Percentiles rank a stretch among this genome's conserved stretches.
Conservation (phyloP, 2,888 invertebrate species). For the Onchidella celtica region DNA sequence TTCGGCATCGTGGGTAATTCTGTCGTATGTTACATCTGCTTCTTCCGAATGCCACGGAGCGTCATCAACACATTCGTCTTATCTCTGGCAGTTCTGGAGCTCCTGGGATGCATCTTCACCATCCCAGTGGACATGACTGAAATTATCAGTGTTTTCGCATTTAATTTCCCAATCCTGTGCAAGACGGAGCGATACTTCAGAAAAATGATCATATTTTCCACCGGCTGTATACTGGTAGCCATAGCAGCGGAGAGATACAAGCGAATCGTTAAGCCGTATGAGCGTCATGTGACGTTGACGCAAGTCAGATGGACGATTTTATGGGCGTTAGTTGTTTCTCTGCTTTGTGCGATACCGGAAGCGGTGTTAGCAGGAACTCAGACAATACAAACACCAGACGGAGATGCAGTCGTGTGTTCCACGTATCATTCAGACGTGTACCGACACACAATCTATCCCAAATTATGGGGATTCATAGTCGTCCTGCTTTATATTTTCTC, state of each 20-base stretch:
- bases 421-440: conserved; percentile 26
- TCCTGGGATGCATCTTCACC: conserved; percentile 52
- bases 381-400: conserved; percentile 9
- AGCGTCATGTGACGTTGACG: conserved; percentile 42
- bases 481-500: conserved; percentile 51
- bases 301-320: conserved; percentile 46
- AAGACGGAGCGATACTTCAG: conserved; percentile 50
- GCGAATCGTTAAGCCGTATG: conserved; percentile 53
- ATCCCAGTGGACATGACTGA: conserved; percentile 55
- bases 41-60: conserved; percentile 42
- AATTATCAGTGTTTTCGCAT: conserved; percentile 41
- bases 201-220: conserved; percentile 48
- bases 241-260: conserved; percentile 55
- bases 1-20: conserved; percentile 53
- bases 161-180: conserved; percentile 50
- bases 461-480: conserved; percentile 31
- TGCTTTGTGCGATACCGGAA: conserved; percentile 49
- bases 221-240: conserved; percentile 55
- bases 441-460: not conserved
- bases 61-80: conserved; percentile 55
- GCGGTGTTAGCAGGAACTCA: conserved; percentile 49
- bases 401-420: conserved; percentile 7
- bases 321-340: conserved; percentile 49
- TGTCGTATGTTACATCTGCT: conserved; percentile 53
- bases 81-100: conserved; percentile 52